Conservation (phyloP, 2,888 invertebrate genomes). For the Teinopalpus imperialis region DNA sequence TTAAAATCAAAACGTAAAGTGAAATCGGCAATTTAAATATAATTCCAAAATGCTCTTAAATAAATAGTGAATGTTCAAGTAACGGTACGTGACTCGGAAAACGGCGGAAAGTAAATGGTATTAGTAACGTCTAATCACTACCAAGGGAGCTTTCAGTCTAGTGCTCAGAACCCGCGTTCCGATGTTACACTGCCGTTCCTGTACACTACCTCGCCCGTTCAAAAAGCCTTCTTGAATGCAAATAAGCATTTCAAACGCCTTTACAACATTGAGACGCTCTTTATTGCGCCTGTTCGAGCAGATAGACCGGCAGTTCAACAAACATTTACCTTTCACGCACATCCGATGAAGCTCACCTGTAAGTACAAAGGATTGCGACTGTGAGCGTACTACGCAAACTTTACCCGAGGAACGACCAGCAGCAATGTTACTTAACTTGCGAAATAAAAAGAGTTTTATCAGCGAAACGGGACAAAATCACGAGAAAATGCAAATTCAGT, state of each 20-base stretch:
- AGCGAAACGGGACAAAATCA: slow-evolving; percentile 54
- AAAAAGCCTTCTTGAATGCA: slow-evolving; percentile 76
- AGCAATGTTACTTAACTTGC: slow-evolving; percentile 29
- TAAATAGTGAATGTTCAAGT: slow-evolving; percentile 69
- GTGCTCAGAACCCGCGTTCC: slow-evolving; percentile 51
- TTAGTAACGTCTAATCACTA: slow-evolving; percentile 80
- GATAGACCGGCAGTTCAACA: slow-evolving; percentile 60
- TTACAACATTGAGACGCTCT: slow-evolving; percentile 73
- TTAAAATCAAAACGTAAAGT: slow-evolving; percentile 1
- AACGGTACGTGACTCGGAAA: slow-evolving; percentile 73
- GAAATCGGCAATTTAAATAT: slow-evolving; percentile 49
- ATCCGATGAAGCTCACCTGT: slow-evolving; percentile 36
- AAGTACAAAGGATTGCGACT: slow-evolving; percentile 27
- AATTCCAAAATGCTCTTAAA: slow-evolving; percentile 68
- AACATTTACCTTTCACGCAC: slow-evolving; percentile 49
- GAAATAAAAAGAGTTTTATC: slow-evolving; percentile 51
- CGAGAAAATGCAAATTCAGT: slow-evolving; percentile 70
- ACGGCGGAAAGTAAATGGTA: slow-evolving; percentile 80
- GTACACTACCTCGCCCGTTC: slow-evolving; percentile 70
- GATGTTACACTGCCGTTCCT: slow-evolving; percentile 57
- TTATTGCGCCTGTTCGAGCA: slow-evolving; percentile 70
- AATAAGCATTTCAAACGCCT: slow-evolving; percentile 78
- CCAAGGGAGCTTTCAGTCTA: slow-evolving; percentile 67
- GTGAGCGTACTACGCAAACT: slow-evolving; percentile 25
- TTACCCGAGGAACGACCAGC: slow-evolving; percentile 19